phyloP scores from a whole-genome alignment of 2,113 vertebrate genomes.

The Ochotona princeps region DNA sequence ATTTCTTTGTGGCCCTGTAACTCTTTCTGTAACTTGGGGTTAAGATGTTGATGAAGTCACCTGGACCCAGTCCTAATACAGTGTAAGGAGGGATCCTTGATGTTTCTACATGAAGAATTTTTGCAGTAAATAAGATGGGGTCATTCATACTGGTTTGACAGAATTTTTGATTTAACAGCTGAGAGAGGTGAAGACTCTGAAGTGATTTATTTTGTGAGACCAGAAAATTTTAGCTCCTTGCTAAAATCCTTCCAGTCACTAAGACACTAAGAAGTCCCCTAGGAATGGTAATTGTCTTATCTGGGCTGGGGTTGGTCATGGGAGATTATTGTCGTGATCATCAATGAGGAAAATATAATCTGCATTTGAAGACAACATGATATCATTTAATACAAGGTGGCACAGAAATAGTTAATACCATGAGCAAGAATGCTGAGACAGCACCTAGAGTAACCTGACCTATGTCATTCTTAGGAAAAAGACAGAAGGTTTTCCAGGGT shows the following conservation, averaged over 20 bases:
- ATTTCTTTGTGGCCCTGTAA: no score
- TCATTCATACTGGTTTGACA: not conserved
- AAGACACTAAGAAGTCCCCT: not conserved
- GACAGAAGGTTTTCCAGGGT: not conserved
- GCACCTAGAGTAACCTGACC: not conserved
- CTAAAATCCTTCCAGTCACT: not conserved
- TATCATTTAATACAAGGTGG: not conserved
- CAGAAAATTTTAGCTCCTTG: conserved; percentile 18
- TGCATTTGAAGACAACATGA: not conserved
- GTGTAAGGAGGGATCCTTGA: not conserved
- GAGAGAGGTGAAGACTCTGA: not conserved
- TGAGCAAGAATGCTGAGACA: not conserved
- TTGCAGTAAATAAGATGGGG: not conserved
- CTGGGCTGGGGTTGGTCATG: not conserved
- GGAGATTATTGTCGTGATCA: no score
- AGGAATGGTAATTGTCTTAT: not conserved
- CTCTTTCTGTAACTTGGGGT: not conserved
- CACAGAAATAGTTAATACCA: not conserved
- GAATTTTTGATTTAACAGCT: not conserved
- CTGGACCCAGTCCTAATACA: not conserved
- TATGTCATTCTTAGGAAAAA: not conserved
- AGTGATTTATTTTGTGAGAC: conserved; percentile 12
- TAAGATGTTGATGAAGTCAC: not conserved
- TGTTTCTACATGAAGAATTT: not conserved
- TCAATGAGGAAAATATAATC: not conserved